These are phyloP conservation scores for Plebejus anna DNA, from an alignment of 2,888 invertebrate species.

Conservation along the genomic window DNA sequence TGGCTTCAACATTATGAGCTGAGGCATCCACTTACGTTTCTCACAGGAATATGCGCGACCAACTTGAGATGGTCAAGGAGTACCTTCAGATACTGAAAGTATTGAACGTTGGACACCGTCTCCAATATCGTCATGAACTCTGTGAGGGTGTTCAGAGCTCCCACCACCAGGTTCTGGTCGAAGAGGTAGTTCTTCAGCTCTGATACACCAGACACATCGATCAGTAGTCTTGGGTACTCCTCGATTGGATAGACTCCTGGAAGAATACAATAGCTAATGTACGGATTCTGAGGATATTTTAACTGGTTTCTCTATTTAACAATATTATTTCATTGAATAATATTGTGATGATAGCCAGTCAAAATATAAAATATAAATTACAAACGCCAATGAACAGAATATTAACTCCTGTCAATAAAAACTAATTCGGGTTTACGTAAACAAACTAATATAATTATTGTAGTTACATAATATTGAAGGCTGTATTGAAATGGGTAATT, in stretches of 20 bases:
- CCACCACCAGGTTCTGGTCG: slow-evolving; percentile 71
- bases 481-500: no score
- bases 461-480: no score
- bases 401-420: no score
- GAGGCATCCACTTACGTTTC: slow-evolving; percentile 78
- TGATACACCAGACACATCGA: slow-evolving; percentile 80
- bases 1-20: no score
- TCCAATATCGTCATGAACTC: slow-evolving; percentile 70
- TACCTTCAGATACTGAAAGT: slow-evolving; percentile 79
- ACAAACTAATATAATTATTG: no score
- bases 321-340: no score
- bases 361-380: no score
- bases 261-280: slow-evolving; percentile 49
- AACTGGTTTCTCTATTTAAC: no score
- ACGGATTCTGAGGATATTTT: no score
- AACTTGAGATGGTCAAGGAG: slow-evolving; percentile 82
- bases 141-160: slow-evolving; percentile 78
- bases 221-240: slow-evolving; percentile 71
- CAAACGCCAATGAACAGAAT: no score
- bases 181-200: slow-evolving; percentile 71
- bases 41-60: slow-evolving; percentile 84
- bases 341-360: no score
- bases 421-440: no score
- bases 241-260: slow-evolving; percentile 70
- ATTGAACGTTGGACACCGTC: slow-evolving; percentile 46